phyloP scores from a whole-genome alignment of 2,113 vertebrate genomes.

The Stegastes partitus region DNA sequence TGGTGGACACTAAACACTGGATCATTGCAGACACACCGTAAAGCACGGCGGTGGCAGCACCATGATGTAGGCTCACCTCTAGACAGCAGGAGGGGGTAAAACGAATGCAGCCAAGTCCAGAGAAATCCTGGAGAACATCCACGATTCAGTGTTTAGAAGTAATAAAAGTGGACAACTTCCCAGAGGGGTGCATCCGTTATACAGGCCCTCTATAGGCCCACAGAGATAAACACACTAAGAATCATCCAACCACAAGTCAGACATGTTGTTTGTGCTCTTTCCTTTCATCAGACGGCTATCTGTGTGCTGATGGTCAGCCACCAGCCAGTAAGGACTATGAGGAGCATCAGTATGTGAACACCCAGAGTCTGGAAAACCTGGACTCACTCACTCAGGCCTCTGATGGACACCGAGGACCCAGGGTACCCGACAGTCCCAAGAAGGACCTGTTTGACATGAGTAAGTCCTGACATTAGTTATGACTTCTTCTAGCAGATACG shows the following conservation, averaged over 20 bases:
- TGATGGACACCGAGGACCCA: conserved; percentile 48
- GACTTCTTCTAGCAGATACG: neutral
- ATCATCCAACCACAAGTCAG: neutral
- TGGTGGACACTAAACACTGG: no score
- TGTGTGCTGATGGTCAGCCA: conserved; percentile 88
- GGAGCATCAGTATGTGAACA: conserved; percentile 97
- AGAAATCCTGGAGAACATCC: no score
- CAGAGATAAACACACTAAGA: neutral
- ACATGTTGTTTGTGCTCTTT: neutral
- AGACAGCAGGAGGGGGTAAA: no score
- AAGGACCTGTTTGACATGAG: conserved; percentile 99
- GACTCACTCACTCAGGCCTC: conserved; percentile 55
- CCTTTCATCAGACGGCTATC: conserved; percentile 87
- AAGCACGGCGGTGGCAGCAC: no score
- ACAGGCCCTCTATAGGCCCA: no score
- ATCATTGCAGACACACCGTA: no score
- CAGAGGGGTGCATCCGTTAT: no score
- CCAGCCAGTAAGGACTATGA: conserved; percentile 89
- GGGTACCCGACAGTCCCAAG: conserved; percentile 88
- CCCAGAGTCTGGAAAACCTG: conserved; percentile 87
- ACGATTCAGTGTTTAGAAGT: no score
- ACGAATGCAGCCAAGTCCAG: no score
- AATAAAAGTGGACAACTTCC: no score
- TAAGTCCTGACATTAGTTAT: conserved; percentile 73
- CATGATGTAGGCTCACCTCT: no score